Conservation (phyloP, 2,113 vertebrate genomes). For the Platysteira castanea region DNA sequence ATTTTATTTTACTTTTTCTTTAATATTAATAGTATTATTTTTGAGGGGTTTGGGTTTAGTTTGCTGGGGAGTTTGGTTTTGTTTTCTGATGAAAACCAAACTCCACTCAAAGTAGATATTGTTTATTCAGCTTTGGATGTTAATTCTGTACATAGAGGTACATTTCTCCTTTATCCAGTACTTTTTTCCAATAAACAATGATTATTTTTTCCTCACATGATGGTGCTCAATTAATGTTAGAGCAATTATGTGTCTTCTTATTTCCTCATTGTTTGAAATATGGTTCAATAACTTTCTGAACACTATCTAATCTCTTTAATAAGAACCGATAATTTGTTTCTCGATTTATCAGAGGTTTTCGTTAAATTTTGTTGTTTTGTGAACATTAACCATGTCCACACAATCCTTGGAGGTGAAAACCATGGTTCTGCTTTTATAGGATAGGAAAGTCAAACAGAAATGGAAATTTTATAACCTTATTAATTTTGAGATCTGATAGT, state of each 20-base stretch:
- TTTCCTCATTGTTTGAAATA: background rate
- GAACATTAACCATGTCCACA: background rate
- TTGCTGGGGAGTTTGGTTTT: rapidly evolving
- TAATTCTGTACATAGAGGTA: background rate
- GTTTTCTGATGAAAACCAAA: background rate
- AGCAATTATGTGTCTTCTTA: background rate
- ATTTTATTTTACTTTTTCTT: background rate
- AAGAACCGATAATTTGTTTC: background rate
- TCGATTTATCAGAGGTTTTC: background rate
- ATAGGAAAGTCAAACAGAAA: background rate
- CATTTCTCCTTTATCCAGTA: background rate
- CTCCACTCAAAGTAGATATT: background rate
- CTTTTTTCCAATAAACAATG: background rate
- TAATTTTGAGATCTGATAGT: background rate
- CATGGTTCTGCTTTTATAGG: background rate
- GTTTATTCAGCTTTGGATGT: background rate
- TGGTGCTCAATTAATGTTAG: background rate
- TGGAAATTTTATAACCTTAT: background rate
- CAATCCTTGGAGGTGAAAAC: background rate
- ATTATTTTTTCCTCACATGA: background rate
- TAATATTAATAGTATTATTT: background rate
- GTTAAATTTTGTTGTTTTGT: background rate
- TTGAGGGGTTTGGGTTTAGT: background rate
- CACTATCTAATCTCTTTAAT: background rate
- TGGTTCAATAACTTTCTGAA: background rate